These are phyloP conservation scores for Forbesichthys papilliferus DNA, from an alignment of 2,113 vertebrate genomes.

Conservation along the genomic window DNA sequence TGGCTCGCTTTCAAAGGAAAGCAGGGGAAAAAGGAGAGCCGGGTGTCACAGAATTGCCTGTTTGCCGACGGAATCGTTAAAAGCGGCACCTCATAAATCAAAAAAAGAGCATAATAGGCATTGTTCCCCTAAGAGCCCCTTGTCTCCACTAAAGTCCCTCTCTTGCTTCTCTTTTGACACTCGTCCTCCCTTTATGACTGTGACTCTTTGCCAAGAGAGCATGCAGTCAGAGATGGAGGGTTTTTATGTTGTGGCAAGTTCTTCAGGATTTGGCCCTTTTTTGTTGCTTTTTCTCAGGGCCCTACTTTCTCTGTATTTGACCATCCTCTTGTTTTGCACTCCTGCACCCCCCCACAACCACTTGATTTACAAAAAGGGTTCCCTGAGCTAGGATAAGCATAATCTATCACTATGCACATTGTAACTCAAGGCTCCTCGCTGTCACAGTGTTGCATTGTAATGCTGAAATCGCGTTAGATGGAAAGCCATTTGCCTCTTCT, in stretches of 20 bases:
- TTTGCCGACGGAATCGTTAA: slow-evolving; percentile 76
- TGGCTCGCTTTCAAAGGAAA: slow-evolving; percentile 72
- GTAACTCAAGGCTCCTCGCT: slow-evolving; percentile 59
- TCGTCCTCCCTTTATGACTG: background rate
- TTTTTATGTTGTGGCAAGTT: slow-evolving; percentile 41
- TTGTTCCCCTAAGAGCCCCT: slow-evolving; percentile 74
- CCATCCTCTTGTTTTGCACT: slow-evolving; percentile 50
- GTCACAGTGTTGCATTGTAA: slow-evolving; percentile 62
- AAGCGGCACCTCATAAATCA: slow-evolving; percentile 83
- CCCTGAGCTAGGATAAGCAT: slow-evolving; percentile 70
- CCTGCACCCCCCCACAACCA: slow-evolving; percentile 50
- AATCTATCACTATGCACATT: slow-evolving; percentile 72
- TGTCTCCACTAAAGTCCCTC: slow-evolving; percentile 61
- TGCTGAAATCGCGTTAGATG: slow-evolving; percentile 68
- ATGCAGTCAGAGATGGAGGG: slow-evolving; percentile 52
- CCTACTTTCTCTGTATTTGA: slow-evolving; percentile 33
- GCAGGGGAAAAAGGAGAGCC: slow-evolving; percentile 62
- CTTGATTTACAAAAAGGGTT: slow-evolving; percentile 46
- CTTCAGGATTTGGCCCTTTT: slow-evolving; percentile 52
- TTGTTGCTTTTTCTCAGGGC: slow-evolving; percentile 48
- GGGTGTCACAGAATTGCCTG: slow-evolving; percentile 72
- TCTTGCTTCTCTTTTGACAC: slow-evolving; percentile 12
- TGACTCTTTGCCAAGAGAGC: slow-evolving; percentile 30
- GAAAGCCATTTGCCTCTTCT: slow-evolving; percentile 59
- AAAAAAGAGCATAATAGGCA: slow-evolving; percentile 75